Evolutionary conservation across 1,140 invertebrate genomes (phyloP).

Genomic region (Papilio helenus): DNA sequence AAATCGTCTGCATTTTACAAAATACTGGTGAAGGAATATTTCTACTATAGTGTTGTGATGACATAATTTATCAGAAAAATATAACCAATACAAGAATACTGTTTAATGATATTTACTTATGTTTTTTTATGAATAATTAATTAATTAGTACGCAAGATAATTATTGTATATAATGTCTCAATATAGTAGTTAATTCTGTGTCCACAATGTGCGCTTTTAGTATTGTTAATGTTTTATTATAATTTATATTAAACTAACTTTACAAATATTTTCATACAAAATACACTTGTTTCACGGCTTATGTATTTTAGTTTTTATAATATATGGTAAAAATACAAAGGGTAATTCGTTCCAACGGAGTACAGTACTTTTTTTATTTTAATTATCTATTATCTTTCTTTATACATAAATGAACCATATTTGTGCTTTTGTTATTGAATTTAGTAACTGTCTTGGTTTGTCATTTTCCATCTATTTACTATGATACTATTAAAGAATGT

Average conservation of each 20-base stretch:
- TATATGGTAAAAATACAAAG: not conserved
- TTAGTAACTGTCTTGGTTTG: no score
- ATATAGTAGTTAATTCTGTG: not conserved
- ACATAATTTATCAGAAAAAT: not conserved
- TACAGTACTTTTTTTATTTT: not conserved
- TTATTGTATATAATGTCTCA: no score
- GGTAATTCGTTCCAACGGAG: not conserved
- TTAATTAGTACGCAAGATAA: not conserved
- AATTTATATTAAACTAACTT: not conserved
- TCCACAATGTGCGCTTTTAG: not conserved
- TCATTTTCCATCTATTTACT: no score
- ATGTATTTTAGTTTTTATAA: not conserved
- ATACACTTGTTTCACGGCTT: not conserved
- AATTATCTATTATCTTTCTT: not conserved
- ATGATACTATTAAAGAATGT: no score
- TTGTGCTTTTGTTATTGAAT: not conserved
- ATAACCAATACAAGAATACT: not conserved
- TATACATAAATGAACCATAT: not conserved
- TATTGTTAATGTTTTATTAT: not conserved
- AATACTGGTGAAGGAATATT: not conserved
- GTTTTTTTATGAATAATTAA: not conserved
- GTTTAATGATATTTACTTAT: not conserved
- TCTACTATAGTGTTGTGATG: not conserved
- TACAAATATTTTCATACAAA: not conserved
- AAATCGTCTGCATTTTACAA: not conserved